Conservation (phyloP, 2,113 vertebrate genomes). For the Sander lucioperca region DNA sequence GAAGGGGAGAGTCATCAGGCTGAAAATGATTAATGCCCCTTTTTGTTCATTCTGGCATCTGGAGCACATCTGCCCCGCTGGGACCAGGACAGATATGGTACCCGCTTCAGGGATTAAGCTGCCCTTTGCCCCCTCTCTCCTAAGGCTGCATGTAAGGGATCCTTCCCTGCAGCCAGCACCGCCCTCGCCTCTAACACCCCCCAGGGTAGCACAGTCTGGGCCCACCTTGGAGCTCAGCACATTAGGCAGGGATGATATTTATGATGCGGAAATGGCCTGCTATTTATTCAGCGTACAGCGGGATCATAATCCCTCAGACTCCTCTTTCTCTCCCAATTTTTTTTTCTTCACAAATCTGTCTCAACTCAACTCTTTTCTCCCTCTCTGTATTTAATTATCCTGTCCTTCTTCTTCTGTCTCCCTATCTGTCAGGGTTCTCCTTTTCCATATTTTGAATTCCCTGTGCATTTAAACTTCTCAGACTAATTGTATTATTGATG, state of each 20-base stretch:
- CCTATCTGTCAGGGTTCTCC: constrained; percentile 8
- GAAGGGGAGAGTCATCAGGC: constrained; percentile 77
- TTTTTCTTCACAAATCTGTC: constrained; percentile 12
- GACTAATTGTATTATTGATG: constrained; percentile 14
- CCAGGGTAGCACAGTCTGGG: constrained; percentile 30
- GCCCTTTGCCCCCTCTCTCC: constrained; percentile 63
- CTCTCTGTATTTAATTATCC: constrained; percentile 8
- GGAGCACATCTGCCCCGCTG: constrained; percentile 69
- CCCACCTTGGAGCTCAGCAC: constrained; percentile 70
- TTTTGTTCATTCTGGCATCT: constrained; percentile 72
- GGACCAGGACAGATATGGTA: constrained; percentile 71
- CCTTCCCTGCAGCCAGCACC: constrained; percentile 24
- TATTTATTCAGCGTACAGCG: constrained; percentile 78
- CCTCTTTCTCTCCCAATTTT: not conserved
- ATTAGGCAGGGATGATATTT: constrained; percentile 78
- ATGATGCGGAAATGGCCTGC: constrained; percentile 81
- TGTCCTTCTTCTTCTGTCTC: not conserved
- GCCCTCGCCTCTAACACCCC: constrained; percentile 13
- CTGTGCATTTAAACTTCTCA: not conserved
- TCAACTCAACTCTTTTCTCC: constrained; percentile 19
- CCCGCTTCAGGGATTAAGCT: constrained; percentile 78
- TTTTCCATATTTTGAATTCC: constrained; percentile 19
- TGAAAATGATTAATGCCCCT: constrained; percentile 86
- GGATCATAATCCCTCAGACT: constrained; percentile 43
- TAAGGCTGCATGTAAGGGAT: constrained; percentile 62